A percentile compares a stretch with the other conserved stretches of the same genome.
These are phyloP conservation scores for Nothura maculosa DNA, from an alignment of 2,797 vertebrate species.

Conservation along the genomic window DNA sequence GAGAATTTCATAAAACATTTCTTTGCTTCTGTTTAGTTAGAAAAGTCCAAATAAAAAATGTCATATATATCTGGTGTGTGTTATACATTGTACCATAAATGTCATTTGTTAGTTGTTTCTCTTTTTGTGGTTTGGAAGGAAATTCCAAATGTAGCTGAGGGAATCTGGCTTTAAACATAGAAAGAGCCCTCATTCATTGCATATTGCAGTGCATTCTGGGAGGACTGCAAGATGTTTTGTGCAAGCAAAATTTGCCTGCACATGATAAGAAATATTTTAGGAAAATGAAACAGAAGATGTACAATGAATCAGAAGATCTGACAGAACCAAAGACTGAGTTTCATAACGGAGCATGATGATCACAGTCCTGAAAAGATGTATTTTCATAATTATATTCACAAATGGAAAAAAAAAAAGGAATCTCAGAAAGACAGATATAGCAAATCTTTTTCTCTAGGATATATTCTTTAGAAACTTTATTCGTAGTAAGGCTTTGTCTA, in stretches of 20 bases:
- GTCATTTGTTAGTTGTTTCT: constrained; percentile 77
- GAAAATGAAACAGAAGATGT: neutral
- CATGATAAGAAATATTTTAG: constrained; percentile 52
- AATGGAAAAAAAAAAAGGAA: neutral
- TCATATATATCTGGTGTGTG: constrained; percentile 74
- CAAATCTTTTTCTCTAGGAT: neutral
- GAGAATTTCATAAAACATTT: constrained; percentile 68
- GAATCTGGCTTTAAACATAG: constrained; percentile 70
- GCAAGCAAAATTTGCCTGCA: constrained; percentile 40
- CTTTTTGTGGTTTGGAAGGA: constrained; percentile 77
- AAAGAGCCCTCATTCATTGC: constrained; percentile 49
- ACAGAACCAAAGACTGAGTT: neutral
- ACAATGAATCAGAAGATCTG: neutral
- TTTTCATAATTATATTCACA: fast-evolving
- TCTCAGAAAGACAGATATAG: neutral
- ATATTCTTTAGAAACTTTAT: neutral
- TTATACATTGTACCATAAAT: constrained; percentile 76
- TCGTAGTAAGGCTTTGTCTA: constrained; percentile 12
- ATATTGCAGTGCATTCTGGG: constrained; percentile 66
- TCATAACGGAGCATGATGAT: neutral
- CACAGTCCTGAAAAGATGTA: neutral
- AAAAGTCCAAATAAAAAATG: constrained; percentile 75
- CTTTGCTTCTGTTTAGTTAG: constrained; percentile 75
- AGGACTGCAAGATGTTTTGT: constrained; percentile 61
- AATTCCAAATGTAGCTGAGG: constrained; percentile 73